Conservation (phyloP, 2,113 vertebrate genomes). For the Pachyramphus minor region DNA sequence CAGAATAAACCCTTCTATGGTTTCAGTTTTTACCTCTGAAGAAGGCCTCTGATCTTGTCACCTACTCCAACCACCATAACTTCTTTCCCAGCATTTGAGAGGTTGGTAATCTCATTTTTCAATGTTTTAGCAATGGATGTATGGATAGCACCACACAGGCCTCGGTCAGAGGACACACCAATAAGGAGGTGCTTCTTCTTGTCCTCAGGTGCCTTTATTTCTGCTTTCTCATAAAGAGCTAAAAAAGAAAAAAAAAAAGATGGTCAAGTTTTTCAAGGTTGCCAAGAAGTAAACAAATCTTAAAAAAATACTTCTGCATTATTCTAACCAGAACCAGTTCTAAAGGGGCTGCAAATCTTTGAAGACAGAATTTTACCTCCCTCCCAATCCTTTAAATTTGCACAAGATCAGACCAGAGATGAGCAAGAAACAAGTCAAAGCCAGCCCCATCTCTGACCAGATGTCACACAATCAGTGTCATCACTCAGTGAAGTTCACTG, state of each 20-base stretch:
- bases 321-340: not conserved
- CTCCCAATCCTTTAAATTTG: not conserved
- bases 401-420: not conserved
- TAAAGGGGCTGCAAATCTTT: not conserved
- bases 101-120: constrained; percentile 80
- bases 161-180: constrained; percentile 93
- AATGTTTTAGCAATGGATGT: constrained; percentile 88
- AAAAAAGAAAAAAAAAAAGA: not conserved
- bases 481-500: not conserved
- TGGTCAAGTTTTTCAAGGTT: not conserved
- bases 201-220: constrained; percentile 87
- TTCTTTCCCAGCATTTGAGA: constrained; percentile 84
- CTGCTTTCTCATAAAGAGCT: constrained; percentile 96
- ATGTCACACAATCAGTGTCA: not conserved
- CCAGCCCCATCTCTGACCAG: not conserved
- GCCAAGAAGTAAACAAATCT: not conserved
- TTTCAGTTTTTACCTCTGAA: constrained; percentile 78
- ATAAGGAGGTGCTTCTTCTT: constrained; percentile 90
- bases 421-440: not conserved
- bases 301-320: not conserved
- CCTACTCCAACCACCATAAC: constrained; percentile 93
- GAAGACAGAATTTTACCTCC: not conserved
- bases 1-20: not conserved
- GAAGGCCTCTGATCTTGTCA: constrained; percentile 90
- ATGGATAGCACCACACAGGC: constrained; percentile 95